Evolutionary conservation across 2,797 vertebrate genomes (phyloP).

Genomic region (Micromesistius poutassou): DNA sequence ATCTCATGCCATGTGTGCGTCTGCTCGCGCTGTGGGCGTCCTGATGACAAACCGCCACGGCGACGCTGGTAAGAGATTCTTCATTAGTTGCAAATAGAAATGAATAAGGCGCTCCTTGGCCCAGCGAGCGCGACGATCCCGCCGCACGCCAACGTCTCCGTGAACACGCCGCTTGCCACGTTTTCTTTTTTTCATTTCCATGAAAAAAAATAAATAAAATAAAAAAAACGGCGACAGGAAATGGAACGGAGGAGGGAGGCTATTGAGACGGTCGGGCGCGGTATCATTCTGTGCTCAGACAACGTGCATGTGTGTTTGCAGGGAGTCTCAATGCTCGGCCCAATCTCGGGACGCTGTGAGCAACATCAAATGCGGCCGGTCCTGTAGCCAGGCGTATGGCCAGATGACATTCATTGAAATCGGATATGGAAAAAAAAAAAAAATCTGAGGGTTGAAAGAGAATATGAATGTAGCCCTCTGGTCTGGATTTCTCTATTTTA

Average conservation of each 20-base stretch:
- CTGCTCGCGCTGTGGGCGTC: slow-evolving; percentile 34
- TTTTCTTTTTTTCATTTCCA: neutral
- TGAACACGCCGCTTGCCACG: neutral
- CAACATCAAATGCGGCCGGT: neutral
- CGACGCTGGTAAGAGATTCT: slow-evolving; percentile 50
- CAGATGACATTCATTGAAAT: neutral
- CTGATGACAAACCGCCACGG: slow-evolving; percentile 48
- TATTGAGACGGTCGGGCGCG: neutral
- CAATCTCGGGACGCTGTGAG: neutral
- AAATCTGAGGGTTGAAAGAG: neutral
- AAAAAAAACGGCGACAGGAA: neutral
- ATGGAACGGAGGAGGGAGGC: neutral
- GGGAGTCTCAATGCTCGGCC: neutral
- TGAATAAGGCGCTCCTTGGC: neutral
- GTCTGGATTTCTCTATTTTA: neutral
- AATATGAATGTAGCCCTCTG: neutral
- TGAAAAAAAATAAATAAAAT: neutral
- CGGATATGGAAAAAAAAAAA: neutral
- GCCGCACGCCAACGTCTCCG: neutral
- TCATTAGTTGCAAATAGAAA: slow-evolving; percentile 18
- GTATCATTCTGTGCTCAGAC: neutral
- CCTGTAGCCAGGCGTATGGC: neutral
- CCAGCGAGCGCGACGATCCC: neutral
- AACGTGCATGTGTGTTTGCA: neutral
- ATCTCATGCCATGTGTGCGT: slow-evolving; percentile 39